Base-by-base conservation (phyloP, 2,113 vertebrate genomes). In the Alouatta palliata region DNA sequence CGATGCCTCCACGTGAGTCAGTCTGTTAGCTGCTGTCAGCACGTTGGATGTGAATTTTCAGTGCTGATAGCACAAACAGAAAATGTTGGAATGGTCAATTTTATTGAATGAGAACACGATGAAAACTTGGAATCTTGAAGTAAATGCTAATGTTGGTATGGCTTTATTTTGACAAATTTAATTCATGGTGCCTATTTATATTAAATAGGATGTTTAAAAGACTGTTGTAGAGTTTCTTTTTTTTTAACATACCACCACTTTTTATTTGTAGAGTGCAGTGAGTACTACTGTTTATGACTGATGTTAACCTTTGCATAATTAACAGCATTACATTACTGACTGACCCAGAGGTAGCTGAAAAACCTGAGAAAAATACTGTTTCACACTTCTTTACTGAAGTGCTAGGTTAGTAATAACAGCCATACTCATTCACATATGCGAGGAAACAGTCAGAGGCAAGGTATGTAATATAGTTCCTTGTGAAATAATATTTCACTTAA, bases 161-260 rank as follows among this genome's bases (percentile, higher is more conserved):
- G 27, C 68, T 97, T 97, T 87, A n/a, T 94, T 90, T 80, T 71
- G 76, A 87, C 82, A 95, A 79, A 54, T 73, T 90, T n/a, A 88
- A 27, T 70, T 91, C 45, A 23, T 8, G n/a, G 32, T 14, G 17
- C 64, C 10, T 35, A 49, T 37, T 95, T 90, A 40, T 90, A 92
- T 85, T 94, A 68, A 85, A 76, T 37, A 84, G 76, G 37, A 66
- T 71, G 54, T n/a, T 96, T 27, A 91, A 86, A 96, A 82, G 61
- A 64, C 61, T 64, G 30, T 64, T 30, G 61, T 30, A 32, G 12
- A 30, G 61, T 32, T 13, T 64, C 11, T 64, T 64, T 13, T 27
- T 6, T 32, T 64, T 64, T 64, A 64, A 81, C 35, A 79, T 27
- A 87, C 12, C 12, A 94, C 32, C 37, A 47, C 20, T 77, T 84